Conservation (phyloP, 2,888 invertebrate species). For the Rugalucina vietnamica region DNA sequence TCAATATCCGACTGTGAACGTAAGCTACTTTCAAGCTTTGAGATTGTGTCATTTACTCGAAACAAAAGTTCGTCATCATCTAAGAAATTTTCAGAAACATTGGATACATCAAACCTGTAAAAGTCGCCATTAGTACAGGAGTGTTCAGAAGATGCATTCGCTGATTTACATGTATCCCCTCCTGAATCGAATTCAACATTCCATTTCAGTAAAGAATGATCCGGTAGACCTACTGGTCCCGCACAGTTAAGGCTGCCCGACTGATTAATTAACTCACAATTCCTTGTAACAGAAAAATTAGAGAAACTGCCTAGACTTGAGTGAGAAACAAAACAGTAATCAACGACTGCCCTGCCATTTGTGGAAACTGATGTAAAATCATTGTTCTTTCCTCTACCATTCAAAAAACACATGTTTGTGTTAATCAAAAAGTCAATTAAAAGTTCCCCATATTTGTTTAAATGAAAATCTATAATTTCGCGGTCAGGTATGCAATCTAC, state of each 20-base stretch:
- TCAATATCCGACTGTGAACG: conserved; percentile 36
- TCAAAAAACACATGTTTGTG: conserved; percentile 45
- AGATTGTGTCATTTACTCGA: conserved; percentile 13
- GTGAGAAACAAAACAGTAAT: conserved; percentile 30
- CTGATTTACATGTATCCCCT: not conserved
- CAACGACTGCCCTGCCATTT: conserved; percentile 26
- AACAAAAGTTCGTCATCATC: not conserved
- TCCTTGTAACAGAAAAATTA: conserved; percentile 9
- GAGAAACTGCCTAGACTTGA: not conserved
- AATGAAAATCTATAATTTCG: conserved; percentile 42
- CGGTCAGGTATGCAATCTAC: conserved; percentile 33
- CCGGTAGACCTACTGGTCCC: not conserved
- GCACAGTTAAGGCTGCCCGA: not conserved
- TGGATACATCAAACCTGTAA: conserved; percentile 25
- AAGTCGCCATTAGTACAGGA: not conserved
- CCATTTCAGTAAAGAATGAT: conserved; percentile 32
- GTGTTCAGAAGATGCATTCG: too few relatives aligned
- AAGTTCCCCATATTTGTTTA: conserved; percentile 37
- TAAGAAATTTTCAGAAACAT: conserved; percentile 21
- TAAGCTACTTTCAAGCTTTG: conserved; percentile 22
- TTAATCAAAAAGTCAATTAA: conserved; percentile 36
- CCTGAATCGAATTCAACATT: not conserved
- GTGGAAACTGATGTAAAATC: conserved; percentile 34
- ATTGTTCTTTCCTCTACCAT: conserved; percentile 36
- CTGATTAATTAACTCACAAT: conserved; percentile 1